Base-by-base conservation (phyloP, 2,113 vertebrate species). In the Gymnogyps californianus region DNA sequence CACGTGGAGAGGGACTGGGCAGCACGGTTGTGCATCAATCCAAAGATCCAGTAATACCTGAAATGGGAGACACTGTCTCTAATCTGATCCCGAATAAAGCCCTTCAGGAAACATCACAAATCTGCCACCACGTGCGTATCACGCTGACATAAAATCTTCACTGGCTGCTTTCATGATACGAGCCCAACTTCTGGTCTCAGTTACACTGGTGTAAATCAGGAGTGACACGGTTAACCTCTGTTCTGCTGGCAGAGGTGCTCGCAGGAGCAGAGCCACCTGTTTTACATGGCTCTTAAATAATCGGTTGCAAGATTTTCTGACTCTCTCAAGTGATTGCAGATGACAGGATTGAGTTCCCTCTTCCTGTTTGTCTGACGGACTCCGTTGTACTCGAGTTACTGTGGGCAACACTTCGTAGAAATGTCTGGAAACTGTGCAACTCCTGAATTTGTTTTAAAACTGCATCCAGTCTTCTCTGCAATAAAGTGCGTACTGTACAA, bases 401-500 rank as follows among this genome's bases (percentile, higher is more conserved):
- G 71, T 32, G 92, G 82, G 85, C 47, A 47, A 32, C 49, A 10
- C 58, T 65, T 52, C 4, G 7, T 67, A 64, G 70, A 57, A 78
- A 34, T 74, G 47, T 82, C 76, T 82, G 89, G 87, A 65, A 90
- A 92, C 66, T 72, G 25, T 70, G 38, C 52, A 54, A 14, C 84
- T 77, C 77, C 90, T 59, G 47, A 26, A 44, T 87, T 82, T 93
- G 62, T 95, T 93, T 88, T 38, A 40, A 79, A 93, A 93, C 34
- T 32, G 77, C 36, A 22, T 88, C 46, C 31, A 24, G 66, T 97
- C 79, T 85, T 78, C 96, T 83, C 94, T 71, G 58, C 89, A 98
- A 97, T 98, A 98, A 98, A 98, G 66, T 21, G 19, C 2, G 4
- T 64, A 69, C 44, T 97, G n/a, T 57, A 21, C 29, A 89, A 79